Conservation (phyloP, 2,888 invertebrate genomes). For the Chaetogeoica ovagalla region DNA sequence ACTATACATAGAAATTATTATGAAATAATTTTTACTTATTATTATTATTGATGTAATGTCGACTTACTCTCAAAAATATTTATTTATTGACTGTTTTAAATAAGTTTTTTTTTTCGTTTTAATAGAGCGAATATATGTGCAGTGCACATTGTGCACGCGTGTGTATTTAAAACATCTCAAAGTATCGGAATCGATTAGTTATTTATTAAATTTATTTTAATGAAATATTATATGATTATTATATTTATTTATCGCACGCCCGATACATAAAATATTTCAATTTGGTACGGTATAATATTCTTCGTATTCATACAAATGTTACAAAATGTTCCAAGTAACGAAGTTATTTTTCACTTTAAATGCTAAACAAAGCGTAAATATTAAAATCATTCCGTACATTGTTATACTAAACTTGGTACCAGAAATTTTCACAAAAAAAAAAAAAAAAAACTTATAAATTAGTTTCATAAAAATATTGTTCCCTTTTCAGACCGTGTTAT, state of each 20-base stretch:
- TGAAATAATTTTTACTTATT: no score
- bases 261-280: no score
- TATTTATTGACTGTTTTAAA: no score
- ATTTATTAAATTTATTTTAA: no score
- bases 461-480: slow-evolving; percentile 53
- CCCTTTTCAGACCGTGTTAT: slow-evolving; percentile 50
- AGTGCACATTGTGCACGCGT: no score
- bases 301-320: background rate
- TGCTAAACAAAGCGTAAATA: slow-evolving; percentile 41
- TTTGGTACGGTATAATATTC: no score
- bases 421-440: slow-evolving; percentile 30
- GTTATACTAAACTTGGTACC: slow-evolving; percentile 28
- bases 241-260: background rate
- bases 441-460: slow-evolving; percentile 52
- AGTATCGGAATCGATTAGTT: no score
- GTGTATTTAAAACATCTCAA: no score
- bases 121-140: no score
- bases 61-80: no score
- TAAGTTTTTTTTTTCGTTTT: no score
- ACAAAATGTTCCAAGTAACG: slow-evolving; percentile 29
- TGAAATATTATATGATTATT: background rate
- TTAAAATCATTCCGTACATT: slow-evolving; percentile 43
- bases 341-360: slow-evolving; percentile 23
- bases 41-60: no score
- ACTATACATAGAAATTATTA: background rate